phyloP scores from a whole-genome alignment of 92 coral and sea anemone genomes.

The Scolanthus callimorphus region DNA sequence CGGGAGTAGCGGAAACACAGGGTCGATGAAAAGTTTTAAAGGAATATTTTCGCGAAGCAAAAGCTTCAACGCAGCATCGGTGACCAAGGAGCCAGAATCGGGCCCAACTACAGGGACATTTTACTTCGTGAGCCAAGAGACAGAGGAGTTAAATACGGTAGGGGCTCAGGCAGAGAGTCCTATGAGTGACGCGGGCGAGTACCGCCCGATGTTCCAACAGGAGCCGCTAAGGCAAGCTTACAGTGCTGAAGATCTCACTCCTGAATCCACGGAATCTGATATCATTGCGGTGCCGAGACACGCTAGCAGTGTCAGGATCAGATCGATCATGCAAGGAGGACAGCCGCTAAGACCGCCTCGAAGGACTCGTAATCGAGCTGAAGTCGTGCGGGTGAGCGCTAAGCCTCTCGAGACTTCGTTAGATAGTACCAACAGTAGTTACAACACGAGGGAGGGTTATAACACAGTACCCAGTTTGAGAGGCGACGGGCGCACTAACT shows the following conservation, averaged over 20 bases:
- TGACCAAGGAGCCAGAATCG: conserved; percentile 53
- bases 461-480: too few species aligned
- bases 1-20: background rate
- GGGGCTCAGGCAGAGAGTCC: conserved; percentile 10
- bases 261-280: conserved; percentile 3
- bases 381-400: conserved; percentile 12
- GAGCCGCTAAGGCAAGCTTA: conserved; percentile 47
- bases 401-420: background rate
- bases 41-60: conserved; percentile 48
- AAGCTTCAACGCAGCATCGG: conserved; percentile 37
- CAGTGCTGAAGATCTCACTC: conserved; percentile 47
- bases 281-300: conserved; percentile 6
- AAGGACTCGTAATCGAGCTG: conserved; percentile 9
- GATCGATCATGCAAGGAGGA: conserved; percentile 33
- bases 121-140: conserved; percentile 42
- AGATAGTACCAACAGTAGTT: background rate
- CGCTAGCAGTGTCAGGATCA: conserved; percentile 8
- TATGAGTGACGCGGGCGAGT: conserved; percentile 42
- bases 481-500: background rate
- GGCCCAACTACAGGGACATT: conserved; percentile 35
- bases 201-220: conserved; percentile 4
- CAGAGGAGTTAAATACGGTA: conserved; percentile 1
- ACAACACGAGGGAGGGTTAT: too few species aligned
- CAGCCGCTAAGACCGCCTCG: conserved; percentile 25
- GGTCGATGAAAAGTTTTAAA: conserved; percentile 48